Conservation (phyloP, 2,888 invertebrate species). For the Erpobdella octoculata region DNA sequence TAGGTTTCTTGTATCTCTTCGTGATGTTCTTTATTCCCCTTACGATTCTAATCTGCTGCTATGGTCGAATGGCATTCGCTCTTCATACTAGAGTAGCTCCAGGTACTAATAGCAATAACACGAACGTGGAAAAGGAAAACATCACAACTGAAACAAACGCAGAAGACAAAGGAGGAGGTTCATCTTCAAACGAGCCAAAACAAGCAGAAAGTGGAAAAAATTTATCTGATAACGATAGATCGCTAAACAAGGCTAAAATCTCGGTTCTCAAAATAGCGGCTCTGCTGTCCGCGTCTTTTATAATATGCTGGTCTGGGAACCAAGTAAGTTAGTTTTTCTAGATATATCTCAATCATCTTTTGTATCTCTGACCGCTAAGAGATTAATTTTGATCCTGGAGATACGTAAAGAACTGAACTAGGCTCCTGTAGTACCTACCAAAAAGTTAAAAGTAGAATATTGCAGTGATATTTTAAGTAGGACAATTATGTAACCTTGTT, state of each 20-base stretch:
- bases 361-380: too few relatives aligned
- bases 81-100: not conserved
- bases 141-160: not conserved
- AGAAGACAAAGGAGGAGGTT: too few relatives aligned
- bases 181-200: too few relatives aligned
- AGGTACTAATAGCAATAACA: not conserved
- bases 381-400: too few relatives aligned
- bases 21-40: not conserved
- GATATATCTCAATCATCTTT: too few relatives aligned
- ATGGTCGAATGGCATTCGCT: not conserved
- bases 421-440: too few relatives aligned
- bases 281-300: not conserved
- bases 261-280: not conserved
- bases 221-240: not conserved
- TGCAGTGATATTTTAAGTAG: too few relatives aligned
- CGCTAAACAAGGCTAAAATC: not conserved
- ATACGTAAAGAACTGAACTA: too few relatives aligned
- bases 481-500: too few relatives aligned
- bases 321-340: not conserved
- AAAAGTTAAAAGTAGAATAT: too few relatives aligned
- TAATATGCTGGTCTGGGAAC: not conserved
- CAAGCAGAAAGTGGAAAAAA: too few relatives aligned
- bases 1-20: not conserved
- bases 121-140: not conserved
- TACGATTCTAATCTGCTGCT: not conserved